These are phyloP conservation scores for Eunapius fragilis DNA, from an alignment of 37 sponge, comb jelly and placozoan species.

Conservation along the genomic window DNA sequence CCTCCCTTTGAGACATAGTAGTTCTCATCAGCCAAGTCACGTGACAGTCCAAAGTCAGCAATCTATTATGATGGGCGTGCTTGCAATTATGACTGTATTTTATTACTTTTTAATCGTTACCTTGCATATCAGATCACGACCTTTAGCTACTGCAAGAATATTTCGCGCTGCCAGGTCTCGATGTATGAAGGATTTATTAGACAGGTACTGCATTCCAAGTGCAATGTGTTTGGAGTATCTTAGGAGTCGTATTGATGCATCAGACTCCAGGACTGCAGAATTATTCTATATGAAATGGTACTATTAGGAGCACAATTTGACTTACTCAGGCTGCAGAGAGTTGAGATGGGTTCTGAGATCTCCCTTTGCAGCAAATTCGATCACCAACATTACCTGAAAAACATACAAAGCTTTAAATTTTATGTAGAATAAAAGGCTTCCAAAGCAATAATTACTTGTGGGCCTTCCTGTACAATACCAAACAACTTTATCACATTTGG, in stretches of 20 bases:
- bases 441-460: not conserved
- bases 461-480: not conserved
- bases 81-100: not conserved
- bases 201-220: constrained; percentile 37
- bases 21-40: not conserved
- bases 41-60: not conserved
- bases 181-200: constrained; percentile 44
- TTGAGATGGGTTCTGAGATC: constrained; percentile 3
- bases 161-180: constrained; percentile 62
- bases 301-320: not conserved
- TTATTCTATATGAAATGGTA: not conserved
- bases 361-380: constrained; percentile 11
- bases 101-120: not conserved
- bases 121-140: constrained; percentile 22
- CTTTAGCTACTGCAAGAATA: constrained; percentile 4
- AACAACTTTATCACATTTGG: not conserved
- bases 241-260: not conserved
- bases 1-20: not conserved
- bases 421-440: not conserved
- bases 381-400: constrained; percentile 28
- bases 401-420: not conserved
- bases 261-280: not conserved
- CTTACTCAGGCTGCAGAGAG: not conserved
- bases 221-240: constrained; percentile 31
- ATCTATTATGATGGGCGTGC: not conserved